A percentile compares a stretch with the other conserved stretches of the same genome.
Conservation (phyloP, 2,888 invertebrate species). For the Nomada fabriciana region DNA sequence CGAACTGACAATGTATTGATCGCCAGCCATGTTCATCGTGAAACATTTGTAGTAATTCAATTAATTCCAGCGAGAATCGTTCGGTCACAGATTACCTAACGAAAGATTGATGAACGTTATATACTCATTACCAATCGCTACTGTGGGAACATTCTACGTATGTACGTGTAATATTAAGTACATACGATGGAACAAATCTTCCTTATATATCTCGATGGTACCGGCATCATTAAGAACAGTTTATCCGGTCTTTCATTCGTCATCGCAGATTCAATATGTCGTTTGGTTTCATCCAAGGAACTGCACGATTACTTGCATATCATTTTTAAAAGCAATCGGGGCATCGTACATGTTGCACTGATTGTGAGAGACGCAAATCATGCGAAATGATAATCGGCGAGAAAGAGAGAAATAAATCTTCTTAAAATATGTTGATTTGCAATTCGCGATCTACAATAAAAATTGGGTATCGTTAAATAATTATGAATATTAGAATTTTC, state of each 20-base stretch:
- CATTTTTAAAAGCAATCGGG: constrained; percentile 16
- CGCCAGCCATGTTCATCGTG: constrained; percentile 52
- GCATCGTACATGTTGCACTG: constrained; percentile 11
- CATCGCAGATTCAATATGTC: constrained; percentile 71
- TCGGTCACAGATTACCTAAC: constrained; percentile 65
- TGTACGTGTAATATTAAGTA: constrained; percentile 49
- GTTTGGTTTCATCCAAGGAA: constrained; percentile 62
- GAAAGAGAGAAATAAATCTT: neutral
- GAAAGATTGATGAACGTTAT: constrained; percentile 74
- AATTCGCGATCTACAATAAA: constrained; percentile 12
- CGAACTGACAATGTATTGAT: constrained; percentile 46
- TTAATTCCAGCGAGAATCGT: constrained; percentile 68
- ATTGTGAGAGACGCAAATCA: constrained; percentile 40
- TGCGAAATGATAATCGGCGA: constrained; percentile 5
- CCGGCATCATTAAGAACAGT: constrained; percentile 73
- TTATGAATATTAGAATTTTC: neutral
- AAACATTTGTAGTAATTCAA: constrained; percentile 73
- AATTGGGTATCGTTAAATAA: neutral
- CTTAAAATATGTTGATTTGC: constrained; percentile 53
- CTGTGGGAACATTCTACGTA: constrained; percentile 71
- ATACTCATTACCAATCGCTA: constrained; percentile 73
- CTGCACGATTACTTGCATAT: constrained; percentile 30
- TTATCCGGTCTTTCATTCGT: constrained; percentile 73
- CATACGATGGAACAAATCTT: constrained; percentile 31
- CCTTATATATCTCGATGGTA: constrained; percentile 37